Evolutionary conservation across 2,888 invertebrate species (phyloP), one percentile per base, ranked within the genome.

Genomic region (Xanthia icteritia): DNA sequence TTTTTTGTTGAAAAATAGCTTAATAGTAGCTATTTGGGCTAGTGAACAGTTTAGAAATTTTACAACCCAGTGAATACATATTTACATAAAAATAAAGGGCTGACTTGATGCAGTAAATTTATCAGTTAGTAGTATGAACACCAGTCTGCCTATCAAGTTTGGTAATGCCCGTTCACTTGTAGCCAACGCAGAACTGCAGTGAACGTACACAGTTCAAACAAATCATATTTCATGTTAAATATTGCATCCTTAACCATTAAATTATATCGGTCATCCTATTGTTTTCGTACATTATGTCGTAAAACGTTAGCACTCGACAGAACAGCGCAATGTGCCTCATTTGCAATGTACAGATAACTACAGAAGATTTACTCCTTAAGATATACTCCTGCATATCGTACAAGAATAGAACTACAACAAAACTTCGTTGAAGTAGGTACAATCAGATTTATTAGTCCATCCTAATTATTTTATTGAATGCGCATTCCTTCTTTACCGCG

Each of bases 221-320:
- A 73, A 60, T 39, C 11, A 68, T 69, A 20, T 48, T 48, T 39
- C 36, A 54, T 51, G 58, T 64, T 45, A 61, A 31, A 39, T 23
- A 36, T 36, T 54, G 68, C 51, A 39, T 31, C 39, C 13, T 20
- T 27, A 23, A 56, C 39, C 56, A 58, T 63, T 23, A 65, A 54
- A 54, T 54, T 23, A 54, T 31, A 71, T 60, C 68, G 42, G 13
- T 70, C 61, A 31, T 64, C n/a, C n/a, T 54, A 58, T 67, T 68
- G 72, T 72, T 69, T 65, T 36, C 58, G 0, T 17, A 60, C 51
- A 61, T 42, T 27, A 20, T n/a, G 48, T 27, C 80, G 48, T 68
- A 65, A 77, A 83, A 71, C 36, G n/a, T 77, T 68, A 60, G 45
- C 39, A n/a, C 54, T 54, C n/a, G 60, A 45, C 63, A 71, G 45